Percentiles rank a stretch among this genome's conserved stretches.
These are phyloP conservation scores for Vulpes ferrilata DNA, from an alignment of 2,113 vertebrate species.

Conservation along the genomic window DNA sequence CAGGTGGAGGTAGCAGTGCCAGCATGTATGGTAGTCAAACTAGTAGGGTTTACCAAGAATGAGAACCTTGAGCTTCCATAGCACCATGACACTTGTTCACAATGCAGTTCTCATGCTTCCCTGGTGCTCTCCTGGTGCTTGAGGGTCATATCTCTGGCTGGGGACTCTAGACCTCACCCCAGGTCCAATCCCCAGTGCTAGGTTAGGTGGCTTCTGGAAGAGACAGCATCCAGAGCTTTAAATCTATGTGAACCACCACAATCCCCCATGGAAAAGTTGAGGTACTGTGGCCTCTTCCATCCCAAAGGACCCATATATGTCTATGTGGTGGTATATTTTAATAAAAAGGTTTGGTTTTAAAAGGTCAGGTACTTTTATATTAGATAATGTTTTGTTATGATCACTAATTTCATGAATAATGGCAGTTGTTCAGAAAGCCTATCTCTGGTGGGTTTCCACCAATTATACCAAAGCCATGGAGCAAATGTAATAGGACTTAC, in stretches of 20 bases:
- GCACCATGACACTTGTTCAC: neutral
- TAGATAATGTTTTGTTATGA: constrained; percentile 13
- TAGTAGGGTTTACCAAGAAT: neutral
- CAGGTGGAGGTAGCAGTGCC: neutral
- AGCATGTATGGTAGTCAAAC: neutral
- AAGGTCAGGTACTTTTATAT: neutral
- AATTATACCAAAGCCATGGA: neutral
- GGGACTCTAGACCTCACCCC: neutral
- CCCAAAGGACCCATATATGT: neutral
- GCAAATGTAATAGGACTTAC: neutral
- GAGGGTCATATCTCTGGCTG: neutral
- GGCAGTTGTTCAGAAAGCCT: neutral
- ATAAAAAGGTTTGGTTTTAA: neutral
- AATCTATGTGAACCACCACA: neutral
- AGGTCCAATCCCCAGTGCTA: neutral
- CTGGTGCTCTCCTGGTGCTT: neutral
- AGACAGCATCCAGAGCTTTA: neutral
- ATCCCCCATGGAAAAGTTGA: neutral
- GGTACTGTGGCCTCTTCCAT: neutral
- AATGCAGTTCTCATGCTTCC: neutral
- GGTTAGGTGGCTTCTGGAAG: neutral
- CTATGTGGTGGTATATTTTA: neutral
- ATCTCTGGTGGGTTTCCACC: neutral
- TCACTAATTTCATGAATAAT: constrained; percentile 50
- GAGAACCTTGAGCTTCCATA: neutral